A percentile compares a stretch with the other conserved stretches of the same genome.
Evolutionary conservation across 2,113 vertebrate species (phyloP).

Genomic region (Paramisgurnus dabryanus): DNA sequence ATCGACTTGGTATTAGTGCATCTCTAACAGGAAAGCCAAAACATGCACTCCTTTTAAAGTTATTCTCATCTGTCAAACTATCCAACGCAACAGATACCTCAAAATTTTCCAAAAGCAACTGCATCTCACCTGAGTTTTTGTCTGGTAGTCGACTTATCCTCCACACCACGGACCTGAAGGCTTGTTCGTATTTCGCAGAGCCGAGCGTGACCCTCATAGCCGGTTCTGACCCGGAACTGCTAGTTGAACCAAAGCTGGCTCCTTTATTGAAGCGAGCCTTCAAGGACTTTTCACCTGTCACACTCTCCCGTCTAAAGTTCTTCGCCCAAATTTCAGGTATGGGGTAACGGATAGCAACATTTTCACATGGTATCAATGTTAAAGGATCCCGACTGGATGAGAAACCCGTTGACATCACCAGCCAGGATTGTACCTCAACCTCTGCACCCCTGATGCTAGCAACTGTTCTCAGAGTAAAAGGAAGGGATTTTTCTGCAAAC

Average conservation of each 20-base stretch:
- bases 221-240: conserved; percentile 83
- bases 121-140: conserved; percentile 86
- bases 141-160: conserved; percentile 86
- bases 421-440: conserved; percentile 90
- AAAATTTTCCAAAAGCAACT: not conserved
- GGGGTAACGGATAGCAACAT: conserved; percentile 84
- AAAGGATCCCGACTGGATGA: conserved; percentile 83
- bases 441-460: conserved; percentile 82
- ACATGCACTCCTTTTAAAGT: too few relatives aligned
- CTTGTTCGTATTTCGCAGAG: conserved; percentile 87
- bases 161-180: conserved; percentile 88
- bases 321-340: conserved; percentile 87
- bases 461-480: conserved; percentile 83
- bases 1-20: too few relatives aligned
- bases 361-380: conserved; percentile 85
- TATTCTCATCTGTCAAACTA: too few relatives aligned
- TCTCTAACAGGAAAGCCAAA: too few relatives aligned
- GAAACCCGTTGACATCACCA: conserved; percentile 85
- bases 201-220: conserved; percentile 91
- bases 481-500: conserved; percentile 83
- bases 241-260: conserved; percentile 82
- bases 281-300: conserved; percentile 85
- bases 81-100: not conserved
- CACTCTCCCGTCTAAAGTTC: conserved; percentile 85
- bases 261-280: conserved; percentile 90